Base-by-base conservation (phyloP, 2,797 vertebrate genomes). In the Notolabrus celidotus region DNA sequence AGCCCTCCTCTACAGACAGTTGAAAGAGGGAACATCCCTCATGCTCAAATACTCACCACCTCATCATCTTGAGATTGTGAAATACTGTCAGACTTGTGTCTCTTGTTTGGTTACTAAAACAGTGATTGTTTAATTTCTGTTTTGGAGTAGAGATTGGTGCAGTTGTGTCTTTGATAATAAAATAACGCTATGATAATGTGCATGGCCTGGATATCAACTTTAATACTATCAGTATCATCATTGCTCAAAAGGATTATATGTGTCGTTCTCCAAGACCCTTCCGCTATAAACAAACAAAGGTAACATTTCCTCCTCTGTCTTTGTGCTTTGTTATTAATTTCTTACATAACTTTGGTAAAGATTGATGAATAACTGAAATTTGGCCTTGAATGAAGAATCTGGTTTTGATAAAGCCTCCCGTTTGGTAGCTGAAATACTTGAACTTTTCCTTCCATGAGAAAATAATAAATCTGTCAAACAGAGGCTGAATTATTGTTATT, bases 391-490 rank as follows among this genome's bases (percentile, higher is more conserved):
- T 39, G 22, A 75, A 64, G 58, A 77, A 67, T 82, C 58, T 75
- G 74, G 25, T 78, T 82, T 71, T 67, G 61, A 79, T 82, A 25
- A 82, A 77, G 41, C 36, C 17, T 49, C 12, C 38, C 1, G 6
- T 69, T 65, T 82, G 51, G 47, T 64, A 67, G 63, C 51, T 66
- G 23, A 71, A 62, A n/a, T 55, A 17, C n/a, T 80, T 20, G 61
- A 67, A 46, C 53, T 58, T 19, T 61, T 42, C n/a, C 36, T 57
- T 74, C 65, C 67, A 70, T 54, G 54, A 79, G 51, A 57, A 55
- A 55, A 36, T 14, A 39, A 14, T 80, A 67, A 84, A 86, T 71
- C 73, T 82, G 75, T 81, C 82, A 64, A 53, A 51, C 3, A 5
- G 14, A 54, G 7, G 11, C 22, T 87, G 67, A 78, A 36, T 74